Evolutionary conservation across 1,140 invertebrate species (phyloP).

Genomic region (Batillaria attramentaria): DNA sequence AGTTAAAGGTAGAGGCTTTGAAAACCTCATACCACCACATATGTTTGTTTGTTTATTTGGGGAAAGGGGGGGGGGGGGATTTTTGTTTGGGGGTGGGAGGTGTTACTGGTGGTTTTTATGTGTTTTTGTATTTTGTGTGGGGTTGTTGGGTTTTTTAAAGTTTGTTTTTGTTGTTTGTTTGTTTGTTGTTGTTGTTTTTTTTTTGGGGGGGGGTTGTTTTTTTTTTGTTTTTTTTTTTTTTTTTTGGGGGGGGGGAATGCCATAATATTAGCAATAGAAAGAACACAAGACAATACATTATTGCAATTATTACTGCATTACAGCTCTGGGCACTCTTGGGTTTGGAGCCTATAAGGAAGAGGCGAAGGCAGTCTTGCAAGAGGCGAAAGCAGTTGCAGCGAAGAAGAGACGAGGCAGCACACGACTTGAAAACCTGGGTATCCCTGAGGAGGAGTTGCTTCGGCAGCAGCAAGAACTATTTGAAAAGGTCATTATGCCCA

Average conservation of each 20-base stretch:
- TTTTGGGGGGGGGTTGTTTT: no score
- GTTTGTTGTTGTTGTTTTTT: no score
- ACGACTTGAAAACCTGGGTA: constrained; percentile 94
- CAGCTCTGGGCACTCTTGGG: constrained; percentile 92
- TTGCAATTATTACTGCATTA: constrained; percentile 47
- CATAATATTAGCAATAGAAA: no score
- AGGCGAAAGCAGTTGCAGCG: constrained; percentile 96
- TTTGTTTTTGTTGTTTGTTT: no score
- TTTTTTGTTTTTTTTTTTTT: no score
- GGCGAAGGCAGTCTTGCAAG: constrained; percentile 92
- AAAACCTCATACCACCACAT: no score
- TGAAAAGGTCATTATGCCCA: constrained; percentile 81
- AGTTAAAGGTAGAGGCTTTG: no score
- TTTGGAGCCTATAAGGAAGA: constrained; percentile 95
- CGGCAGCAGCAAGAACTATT: constrained; percentile 98
- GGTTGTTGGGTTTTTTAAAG: no score
- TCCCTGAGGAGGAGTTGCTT: constrained; percentile 97
- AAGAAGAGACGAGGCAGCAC: constrained; percentile 95
- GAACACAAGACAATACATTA: background rate
- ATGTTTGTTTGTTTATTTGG: no score
- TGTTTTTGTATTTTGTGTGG: background rate
- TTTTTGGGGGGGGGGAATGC: no score
- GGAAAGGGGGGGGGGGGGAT: no score
- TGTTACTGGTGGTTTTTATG: background rate
- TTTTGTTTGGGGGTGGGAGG: background rate